Conservation (phyloP, 2,113 vertebrate species). For the Eulacestoma nigropectus region DNA sequence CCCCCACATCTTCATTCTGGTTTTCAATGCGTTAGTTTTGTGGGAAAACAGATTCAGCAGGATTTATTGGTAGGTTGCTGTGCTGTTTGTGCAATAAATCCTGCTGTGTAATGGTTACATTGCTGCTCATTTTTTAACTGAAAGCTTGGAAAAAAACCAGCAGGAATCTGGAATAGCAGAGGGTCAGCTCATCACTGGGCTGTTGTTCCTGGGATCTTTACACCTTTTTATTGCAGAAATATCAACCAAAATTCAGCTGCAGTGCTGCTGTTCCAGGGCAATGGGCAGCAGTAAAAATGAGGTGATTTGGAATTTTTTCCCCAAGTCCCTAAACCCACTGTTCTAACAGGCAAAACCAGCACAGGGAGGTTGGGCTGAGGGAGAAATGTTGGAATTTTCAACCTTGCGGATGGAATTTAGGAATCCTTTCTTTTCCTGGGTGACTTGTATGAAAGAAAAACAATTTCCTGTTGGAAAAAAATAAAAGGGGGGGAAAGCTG, state of each 20-base stretch:
- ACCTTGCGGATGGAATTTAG: background rate
- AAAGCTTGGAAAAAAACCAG: background rate
- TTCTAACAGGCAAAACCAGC: background rate
- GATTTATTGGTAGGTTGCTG: background rate
- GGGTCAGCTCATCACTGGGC: accelerated
- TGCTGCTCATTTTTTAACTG: background rate
- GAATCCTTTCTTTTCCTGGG: background rate
- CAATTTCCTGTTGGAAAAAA: background rate
- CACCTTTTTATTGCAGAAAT: background rate
- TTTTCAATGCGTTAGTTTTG: background rate
- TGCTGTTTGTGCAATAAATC: background rate
- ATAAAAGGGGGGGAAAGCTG: background rate
- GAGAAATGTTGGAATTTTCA: background rate
- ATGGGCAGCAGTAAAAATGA: background rate
- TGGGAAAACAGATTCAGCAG: background rate
- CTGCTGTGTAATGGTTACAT: background rate
- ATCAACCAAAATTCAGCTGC: background rate
- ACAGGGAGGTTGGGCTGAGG: background rate
- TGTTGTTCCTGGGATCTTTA: background rate
- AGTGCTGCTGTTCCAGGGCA: background rate
- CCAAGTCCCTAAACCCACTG: background rate
- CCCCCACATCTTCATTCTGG: background rate
- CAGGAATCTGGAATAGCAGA: background rate
- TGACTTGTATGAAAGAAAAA: background rate
- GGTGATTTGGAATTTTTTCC: background rate